Evolutionary conservation across 2,888 invertebrate genomes (phyloP), one percentile per base, ranked within the genome.

Genomic region (Nipponacmea schrenckii): DNA sequence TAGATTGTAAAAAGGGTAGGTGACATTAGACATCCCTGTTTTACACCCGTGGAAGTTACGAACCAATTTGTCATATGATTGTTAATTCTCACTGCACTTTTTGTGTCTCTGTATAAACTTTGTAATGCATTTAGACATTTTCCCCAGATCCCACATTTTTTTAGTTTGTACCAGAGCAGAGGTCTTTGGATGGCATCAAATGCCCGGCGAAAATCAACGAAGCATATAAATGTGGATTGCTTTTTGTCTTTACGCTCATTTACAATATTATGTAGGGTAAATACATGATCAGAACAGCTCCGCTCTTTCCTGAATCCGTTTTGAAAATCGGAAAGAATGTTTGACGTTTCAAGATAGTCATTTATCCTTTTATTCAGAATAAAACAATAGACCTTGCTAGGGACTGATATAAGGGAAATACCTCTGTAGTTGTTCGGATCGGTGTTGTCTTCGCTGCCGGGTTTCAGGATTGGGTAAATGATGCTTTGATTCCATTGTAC

Each of bases 21-120:
- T 20, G 66, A 70, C 14, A 63, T 56, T 24, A 48, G 63, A 48
- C 71, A 67, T 24, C 71, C 71, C 64, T 71, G 71, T 68, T 67
- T 68, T 31, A 71, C 65, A 26, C 64, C 71, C 45, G 45, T 27
- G 17, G 17, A 20, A n/a, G 64, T 64, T 39, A 27, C 44, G 27
- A 64, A 68, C 68, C 68, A 64, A 44, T 62, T 48, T n/a, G 68
- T 68, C 45, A 56, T 27, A n/a, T n/a, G 14, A n/a, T 67, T 67
- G 45, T 68, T 71, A 17, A 71, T 39, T n/a, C 68, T 45, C 1
- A 68, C 56, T 17, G 27, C 45, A 39, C 65, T 62, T 17, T n/a
- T n/a, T 15, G 46, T 44, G 44, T 15, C 45, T 3, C 31, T 31
- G n/a, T 50, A 14, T 15, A n/a, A n/a, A 50, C n/a, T 50, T 50